Evolutionary conservation across 2,113 vertebrate genomes (phyloP), one percentile per base, ranked within the genome.

Genomic region (Anas platyrhynchos): DNA sequence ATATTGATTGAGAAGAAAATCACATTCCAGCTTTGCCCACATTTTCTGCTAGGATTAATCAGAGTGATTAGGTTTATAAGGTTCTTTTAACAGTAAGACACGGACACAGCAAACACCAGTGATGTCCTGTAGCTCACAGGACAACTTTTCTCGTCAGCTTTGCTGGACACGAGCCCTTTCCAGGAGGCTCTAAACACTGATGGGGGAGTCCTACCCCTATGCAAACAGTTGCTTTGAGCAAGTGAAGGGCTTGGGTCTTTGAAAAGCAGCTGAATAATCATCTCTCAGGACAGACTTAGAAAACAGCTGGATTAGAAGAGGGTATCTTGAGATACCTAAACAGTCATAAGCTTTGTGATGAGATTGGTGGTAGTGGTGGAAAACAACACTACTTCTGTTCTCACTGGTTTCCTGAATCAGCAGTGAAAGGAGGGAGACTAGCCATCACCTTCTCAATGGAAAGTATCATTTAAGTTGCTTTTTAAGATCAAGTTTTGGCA

Each of bases 31-130:
- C 61, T 88, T 77, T 91, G 83, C 32, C 48, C 52, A 73, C 26
- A 27, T 75, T 93, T 86, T 93, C 75, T 95, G 91, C 94, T 93
- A 80, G 86, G 92, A 96, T 96, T 96, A 94, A 91, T 91, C 54
- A 46, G 69, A 46, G 69, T 59, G 78, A 84, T 97, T 96, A 95
- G 82, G 56, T 85, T 91, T 31, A 25, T 86, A 55, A 94, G 83
- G 89, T 83, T 96, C 92, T 73, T 54, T 59, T 27, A 63, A 29
- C 11, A 61, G 88, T 3, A 34, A 61, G 50, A 67, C 4, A 32
- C 38, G 88, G 94, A 81, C 89, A 66, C 83, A 86, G 55, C 55
- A 84, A 95, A 91, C 74, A 90, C 56, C 85, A 84, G 50, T 36
- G 55, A 36, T 1, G 3, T 22, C 54, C 36, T 8, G 0, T 9